Evolutionary conservation across 2,888 invertebrate genomes (phyloP).

Genomic region (Pristionchus japonicus): DNA sequence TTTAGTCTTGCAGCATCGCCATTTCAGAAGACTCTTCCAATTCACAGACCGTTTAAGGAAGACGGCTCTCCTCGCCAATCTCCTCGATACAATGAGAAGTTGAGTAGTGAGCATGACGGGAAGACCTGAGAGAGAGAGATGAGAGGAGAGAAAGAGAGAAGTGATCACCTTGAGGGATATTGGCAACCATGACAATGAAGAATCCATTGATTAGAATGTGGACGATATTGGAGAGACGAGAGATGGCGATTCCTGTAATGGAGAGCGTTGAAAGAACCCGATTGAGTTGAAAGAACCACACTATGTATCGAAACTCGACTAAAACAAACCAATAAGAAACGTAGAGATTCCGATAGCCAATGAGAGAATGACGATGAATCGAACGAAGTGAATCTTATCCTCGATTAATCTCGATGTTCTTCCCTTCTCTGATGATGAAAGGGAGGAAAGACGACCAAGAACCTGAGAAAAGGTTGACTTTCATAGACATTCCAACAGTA

Average conservation of each 20-base stretch:
- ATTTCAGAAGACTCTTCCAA: background rate
- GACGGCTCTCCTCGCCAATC: slow-evolving; percentile 51
- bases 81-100: slow-evolving; percentile 56
- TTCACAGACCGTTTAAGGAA: slow-evolving; percentile 49
- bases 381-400: slow-evolving; percentile 28
- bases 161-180: slow-evolving; percentile 56
- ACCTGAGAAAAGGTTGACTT: background rate
- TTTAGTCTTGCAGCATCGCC: no score
- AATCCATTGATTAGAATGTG: slow-evolving; percentile 59
- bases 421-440: slow-evolving; percentile 22
- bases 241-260: slow-evolving; percentile 42
- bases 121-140: slow-evolving; percentile 52
- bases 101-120: slow-evolving; percentile 62
- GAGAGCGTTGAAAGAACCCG: background rate
- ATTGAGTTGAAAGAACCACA: background rate
- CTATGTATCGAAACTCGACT: no score
- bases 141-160: background rate
- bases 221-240: slow-evolving; percentile 48
- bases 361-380: background rate
- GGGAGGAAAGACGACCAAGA: slow-evolving; percentile 34
- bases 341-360: slow-evolving; percentile 24
- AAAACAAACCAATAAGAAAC: slow-evolving; percentile 43
- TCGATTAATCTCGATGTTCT: background rate
- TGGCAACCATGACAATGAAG: slow-evolving; percentile 56
- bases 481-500: background rate